A percentile compares a stretch with the other conserved stretches of the same genome.
Conservation (phyloP, 2,797 vertebrate species). For the Pterois miles region DNA sequence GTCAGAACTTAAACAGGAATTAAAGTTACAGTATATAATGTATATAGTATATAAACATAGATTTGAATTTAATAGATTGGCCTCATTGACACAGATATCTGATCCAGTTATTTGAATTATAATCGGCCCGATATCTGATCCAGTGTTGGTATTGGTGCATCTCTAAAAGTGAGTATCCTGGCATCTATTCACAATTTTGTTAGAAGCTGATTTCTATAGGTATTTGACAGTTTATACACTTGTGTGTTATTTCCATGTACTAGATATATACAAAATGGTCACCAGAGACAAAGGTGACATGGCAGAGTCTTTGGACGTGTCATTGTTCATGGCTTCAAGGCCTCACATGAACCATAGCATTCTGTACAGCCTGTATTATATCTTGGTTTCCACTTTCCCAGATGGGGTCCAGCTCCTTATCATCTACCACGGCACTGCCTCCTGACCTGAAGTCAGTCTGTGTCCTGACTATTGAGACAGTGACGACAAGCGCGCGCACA, state of each 20-base stretch:
- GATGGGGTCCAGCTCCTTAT: not conserved
- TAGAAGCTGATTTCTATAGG: not conserved
- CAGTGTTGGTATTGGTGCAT: too few species aligned
- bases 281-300: conserved; percentile 3
- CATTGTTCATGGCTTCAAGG: not conserved
- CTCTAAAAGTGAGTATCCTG: not conserved
- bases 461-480: not conserved
- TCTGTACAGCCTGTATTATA: not conserved
- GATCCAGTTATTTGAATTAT: too few species aligned
- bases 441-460: not conserved
- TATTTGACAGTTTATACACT: not conserved
- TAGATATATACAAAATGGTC: not conserved
- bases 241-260: not conserved
- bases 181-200: not conserved
- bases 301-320: not conserved
- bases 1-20: too few species aligned
- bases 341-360: not conserved
- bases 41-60: fast-evolving
- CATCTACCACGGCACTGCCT: not conserved
- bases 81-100: too few species aligned
- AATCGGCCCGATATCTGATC: too few species aligned
- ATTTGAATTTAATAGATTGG: too few species aligned
- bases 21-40: too few species aligned
- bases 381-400: not conserved
- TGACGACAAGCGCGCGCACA: not conserved